Conservation (phyloP, 2,113 vertebrate genomes). For the Oryctolagus cuniculus region DNA sequence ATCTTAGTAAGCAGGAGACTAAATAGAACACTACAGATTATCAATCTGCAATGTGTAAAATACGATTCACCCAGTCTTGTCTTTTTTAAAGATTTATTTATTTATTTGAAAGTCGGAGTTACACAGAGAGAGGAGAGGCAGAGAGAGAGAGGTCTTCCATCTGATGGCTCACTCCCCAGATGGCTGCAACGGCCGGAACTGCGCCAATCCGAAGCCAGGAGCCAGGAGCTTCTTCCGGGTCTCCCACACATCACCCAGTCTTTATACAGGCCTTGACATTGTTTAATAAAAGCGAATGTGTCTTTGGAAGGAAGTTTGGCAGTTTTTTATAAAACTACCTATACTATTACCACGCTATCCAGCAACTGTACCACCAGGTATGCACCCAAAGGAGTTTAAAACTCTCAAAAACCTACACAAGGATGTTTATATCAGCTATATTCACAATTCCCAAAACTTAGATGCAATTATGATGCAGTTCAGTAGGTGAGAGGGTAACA, state of each 20-base stretch:
- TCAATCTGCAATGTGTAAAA: not conserved
- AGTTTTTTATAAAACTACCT: not conserved
- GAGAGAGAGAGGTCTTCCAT: no score
- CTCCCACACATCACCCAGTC: not conserved
- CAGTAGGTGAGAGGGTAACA: not conserved
- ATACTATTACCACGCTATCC: not conserved
- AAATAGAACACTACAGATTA: not conserved
- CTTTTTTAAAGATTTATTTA: no score
- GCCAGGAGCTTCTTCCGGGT: no score
- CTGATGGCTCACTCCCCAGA: no score
- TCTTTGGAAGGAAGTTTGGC: not conserved
- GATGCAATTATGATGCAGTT: not conserved
- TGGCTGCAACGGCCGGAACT: no score
- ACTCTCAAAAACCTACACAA: not conserved
- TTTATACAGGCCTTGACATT: not conserved
- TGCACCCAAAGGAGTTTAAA: not conserved
- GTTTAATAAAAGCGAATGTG: not conserved
- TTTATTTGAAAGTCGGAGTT: no score
- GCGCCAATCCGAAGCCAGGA: no score
- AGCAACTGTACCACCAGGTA: not conserved
- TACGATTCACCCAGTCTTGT: not conserved
- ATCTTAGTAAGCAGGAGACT: not conserved
- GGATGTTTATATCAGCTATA: not conserved
- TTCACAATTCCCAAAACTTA: not conserved
- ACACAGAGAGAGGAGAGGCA: no score